Evolutionary conservation across 2,888 invertebrate genomes (phyloP), one percentile per base, ranked within the genome.

Genomic region (Drosophila pseudotakahashii): DNA sequence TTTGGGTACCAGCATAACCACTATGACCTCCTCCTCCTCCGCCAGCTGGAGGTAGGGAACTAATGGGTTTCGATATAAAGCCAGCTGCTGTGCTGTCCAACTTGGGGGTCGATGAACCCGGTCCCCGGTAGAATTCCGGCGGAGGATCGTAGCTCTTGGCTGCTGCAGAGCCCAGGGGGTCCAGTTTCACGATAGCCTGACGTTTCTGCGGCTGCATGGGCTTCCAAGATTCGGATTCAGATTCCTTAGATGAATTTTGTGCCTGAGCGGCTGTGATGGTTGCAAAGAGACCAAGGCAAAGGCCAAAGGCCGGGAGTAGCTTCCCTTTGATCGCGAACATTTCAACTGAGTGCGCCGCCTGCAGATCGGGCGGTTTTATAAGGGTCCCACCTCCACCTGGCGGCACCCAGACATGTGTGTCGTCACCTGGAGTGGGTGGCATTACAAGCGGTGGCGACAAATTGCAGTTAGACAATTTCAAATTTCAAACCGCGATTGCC

Each of bases 91-190:
- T 32, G 64, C 36, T 71, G 47, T 71, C 71, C 45, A 63, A 23
- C 34, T 71, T 71, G 47, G 37, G 19, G 32, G 54, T 26, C 1
- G 61, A 23, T 0, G 88, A 84, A 10, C 89, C 89, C 1, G 90
- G 83, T 26, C 90, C 90, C 68, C 90, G 81, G 41, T 91, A 91
- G 70, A 89, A 91, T 48, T 91, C 91, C 57, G 91, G 89, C n/a
- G 91, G 91, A 4, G 91, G 91, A 81, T 91, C 91, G 73, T 90
- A 91, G 64, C 87, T 90, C 39, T 91, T 91, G 7, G 81, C 83
- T 45, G 80, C 74, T 14, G 70, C 74, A 7, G 81, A 73, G 47
- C 81, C 64, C 3, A 78, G 55, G 6, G 83, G 62, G 68, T 89
- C 89, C 34, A 79, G 16, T 37, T 52, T 63, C 30, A 71, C 64